Base-by-base conservation (phyloP, 2,888 invertebrate genomes). In the Tholera decimalis region DNA sequence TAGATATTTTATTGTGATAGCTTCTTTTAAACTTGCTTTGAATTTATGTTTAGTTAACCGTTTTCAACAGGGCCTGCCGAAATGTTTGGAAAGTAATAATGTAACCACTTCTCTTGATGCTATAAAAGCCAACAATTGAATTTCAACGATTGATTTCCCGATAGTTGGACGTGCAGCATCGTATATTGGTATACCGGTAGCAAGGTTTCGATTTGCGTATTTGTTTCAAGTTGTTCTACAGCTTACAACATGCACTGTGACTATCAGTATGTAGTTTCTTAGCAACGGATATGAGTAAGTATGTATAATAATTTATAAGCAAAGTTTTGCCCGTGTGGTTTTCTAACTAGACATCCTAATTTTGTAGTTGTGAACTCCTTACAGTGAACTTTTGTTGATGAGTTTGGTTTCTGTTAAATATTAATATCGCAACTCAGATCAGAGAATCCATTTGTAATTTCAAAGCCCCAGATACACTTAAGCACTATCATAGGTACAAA, bases 251-350 rank as follows among this genome's bases (percentile, higher is more conserved):
- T 1, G 9, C 15, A 59, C 61, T 41, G 18, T 71, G 47, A 24
- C 56, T 76, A 71, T 73, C 72, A 64, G 68, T 76, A 47, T 49
- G 58, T 78, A 71, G 82, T 83, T 80, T 79, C 82, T 78, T 76
- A 77, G 67, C 51, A 79, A 73, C 74, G 69, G 80, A 80, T 80
- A 77, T 75, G 73, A 79, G 76, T 78, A 73, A 76, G 76, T 73
- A 59, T 67, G 67, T 44, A 49, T 77, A 83, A 84, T 85, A 71
- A 66, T 85, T 85, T 85, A 85, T 83, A 79, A 81, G 77, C 59
- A 74, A 85, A 85, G 83, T 85, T 84, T 77, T 44, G 35, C 62
- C 59, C 80, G 77, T 75, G 82, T 77, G 82, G 84, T 82, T 81
- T 83, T 79, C 77, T 74, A 75, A 82, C 82, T 79, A 83, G 77